These are phyloP conservation scores for Eciton burchellii DNA, from an alignment of 1,140 invertebrate genomes.

Conservation along the genomic window DNA sequence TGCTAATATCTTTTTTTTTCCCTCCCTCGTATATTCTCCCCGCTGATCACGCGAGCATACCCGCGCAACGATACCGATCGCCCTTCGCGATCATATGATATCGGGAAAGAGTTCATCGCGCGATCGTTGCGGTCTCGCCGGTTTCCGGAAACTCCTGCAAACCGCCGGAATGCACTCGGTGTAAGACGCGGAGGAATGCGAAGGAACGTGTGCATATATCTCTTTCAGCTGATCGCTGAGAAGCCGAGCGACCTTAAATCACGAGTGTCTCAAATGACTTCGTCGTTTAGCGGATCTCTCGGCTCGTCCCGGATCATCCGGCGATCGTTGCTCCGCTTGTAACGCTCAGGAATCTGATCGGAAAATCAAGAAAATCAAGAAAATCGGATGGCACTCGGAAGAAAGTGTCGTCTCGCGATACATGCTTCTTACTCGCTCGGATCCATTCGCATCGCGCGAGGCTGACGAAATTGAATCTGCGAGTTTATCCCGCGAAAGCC, in stretches of 20 bases:
- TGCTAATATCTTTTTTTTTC: neutral
- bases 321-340: constrained; percentile 12
- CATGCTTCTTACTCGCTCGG: neutral
- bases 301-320: neutral
- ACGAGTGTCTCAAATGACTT: neutral
- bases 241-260: neutral
- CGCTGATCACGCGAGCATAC: neutral
- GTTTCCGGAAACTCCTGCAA: too few relatives aligned
- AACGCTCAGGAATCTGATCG: neutral
- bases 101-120: neutral
- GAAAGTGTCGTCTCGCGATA: neutral
- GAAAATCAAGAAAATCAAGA: neutral
- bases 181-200: too few relatives aligned
- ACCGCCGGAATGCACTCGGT: too few relatives aligned
- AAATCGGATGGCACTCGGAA: neutral
- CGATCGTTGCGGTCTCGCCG: too few relatives aligned
- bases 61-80: neutral
- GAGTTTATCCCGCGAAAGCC: neutral
- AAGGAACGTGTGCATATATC: too few relatives aligned
- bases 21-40: neutral
- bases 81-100: neutral
- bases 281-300: neutral
- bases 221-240: neutral
- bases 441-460: constrained; percentile 7
- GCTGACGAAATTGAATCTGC: constrained; percentile 1